A percentile compares a stretch with the other conserved stretches of the same genome.
phyloP scores from a whole-genome alignment of 1,140 invertebrate species.

The Trypoxylus dichotomus region DNA sequence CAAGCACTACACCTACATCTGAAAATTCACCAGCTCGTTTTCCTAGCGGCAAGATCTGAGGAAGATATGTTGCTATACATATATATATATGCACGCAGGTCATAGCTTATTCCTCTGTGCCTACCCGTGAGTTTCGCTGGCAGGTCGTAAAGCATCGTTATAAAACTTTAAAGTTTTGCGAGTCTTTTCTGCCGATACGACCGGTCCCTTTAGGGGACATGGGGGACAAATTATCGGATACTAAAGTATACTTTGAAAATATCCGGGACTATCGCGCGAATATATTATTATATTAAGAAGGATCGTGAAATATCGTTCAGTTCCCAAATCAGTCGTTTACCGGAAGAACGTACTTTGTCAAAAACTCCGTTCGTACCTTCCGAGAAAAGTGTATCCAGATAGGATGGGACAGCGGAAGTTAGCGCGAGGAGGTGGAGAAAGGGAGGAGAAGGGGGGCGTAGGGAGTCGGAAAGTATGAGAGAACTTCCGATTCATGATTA shows the following conservation, averaged over 20 bases:
- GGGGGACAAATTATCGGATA: constrained; percentile 28
- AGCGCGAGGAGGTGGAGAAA: background rate
- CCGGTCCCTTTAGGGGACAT: constrained; percentile 24
- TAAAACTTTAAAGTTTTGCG: constrained; percentile 29
- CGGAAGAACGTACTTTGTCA: constrained; percentile 1
- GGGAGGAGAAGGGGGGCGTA: background rate
- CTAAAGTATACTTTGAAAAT: constrained; percentile 30
- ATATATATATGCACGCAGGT: background rate
- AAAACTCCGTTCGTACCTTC: background rate
- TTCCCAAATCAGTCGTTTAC: constrained; percentile 25
- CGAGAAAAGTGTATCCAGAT: background rate
- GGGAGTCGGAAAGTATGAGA: background rate
- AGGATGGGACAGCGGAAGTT: background rate
- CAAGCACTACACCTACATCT: background rate
- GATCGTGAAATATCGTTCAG: constrained; percentile 23
- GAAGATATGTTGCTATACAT: background rate
- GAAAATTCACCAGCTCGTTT: background rate
- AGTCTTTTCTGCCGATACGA: constrained; percentile 11
- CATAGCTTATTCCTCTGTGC: background rate
- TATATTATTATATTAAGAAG: constrained; percentile 26
- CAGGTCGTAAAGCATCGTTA: constrained; percentile 28
- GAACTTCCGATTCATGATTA: constrained; percentile 19
- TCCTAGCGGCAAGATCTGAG: background rate
- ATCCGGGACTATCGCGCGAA: constrained; percentile 27
- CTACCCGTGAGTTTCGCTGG: background rate